phyloP scores from a whole-genome alignment of 1,140 invertebrate genomes.

The Chironomus tepperi region DNA sequence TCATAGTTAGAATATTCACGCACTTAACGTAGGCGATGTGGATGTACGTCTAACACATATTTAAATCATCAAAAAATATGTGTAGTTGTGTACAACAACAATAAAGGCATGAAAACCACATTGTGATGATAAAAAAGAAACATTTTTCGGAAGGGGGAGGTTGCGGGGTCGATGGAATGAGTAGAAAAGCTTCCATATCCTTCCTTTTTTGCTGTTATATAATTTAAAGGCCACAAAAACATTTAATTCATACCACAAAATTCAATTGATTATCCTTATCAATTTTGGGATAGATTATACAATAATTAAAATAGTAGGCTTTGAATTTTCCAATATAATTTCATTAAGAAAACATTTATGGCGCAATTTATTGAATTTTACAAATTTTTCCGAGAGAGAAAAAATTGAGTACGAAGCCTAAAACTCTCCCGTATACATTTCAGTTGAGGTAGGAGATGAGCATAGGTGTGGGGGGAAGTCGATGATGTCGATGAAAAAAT shows the following conservation, averaged over 20 bases:
- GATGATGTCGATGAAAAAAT: neutral
- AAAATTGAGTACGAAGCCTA: no score
- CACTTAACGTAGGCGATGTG: neutral
- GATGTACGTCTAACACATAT: conserved; percentile 5
- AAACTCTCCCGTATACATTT: neutral
- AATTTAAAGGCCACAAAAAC: neutral
- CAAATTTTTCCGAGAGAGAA: neutral
- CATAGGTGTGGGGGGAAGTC: neutral
- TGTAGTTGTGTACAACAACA: neutral
- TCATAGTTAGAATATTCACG: neutral
- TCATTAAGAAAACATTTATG: conserved; percentile 1
- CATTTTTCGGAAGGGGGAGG: neutral
- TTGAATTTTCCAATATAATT: no score
- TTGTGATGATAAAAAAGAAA: conserved; percentile 9
- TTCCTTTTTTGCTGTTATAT: no score
- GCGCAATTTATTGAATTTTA: conserved; percentile 13
- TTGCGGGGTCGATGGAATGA: neutral
- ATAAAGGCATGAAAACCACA: neutral
- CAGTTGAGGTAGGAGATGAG: neutral
- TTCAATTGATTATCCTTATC: neutral
- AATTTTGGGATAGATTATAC: neutral
- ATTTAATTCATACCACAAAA: neutral
- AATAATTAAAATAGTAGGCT: conserved; percentile 6
- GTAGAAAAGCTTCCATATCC: no score
- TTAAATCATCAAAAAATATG: neutral